These are phyloP conservation scores for Chrysopilus asiliformis DNA, from an alignment of 2,888 invertebrate species.

Conservation along the genomic window DNA sequence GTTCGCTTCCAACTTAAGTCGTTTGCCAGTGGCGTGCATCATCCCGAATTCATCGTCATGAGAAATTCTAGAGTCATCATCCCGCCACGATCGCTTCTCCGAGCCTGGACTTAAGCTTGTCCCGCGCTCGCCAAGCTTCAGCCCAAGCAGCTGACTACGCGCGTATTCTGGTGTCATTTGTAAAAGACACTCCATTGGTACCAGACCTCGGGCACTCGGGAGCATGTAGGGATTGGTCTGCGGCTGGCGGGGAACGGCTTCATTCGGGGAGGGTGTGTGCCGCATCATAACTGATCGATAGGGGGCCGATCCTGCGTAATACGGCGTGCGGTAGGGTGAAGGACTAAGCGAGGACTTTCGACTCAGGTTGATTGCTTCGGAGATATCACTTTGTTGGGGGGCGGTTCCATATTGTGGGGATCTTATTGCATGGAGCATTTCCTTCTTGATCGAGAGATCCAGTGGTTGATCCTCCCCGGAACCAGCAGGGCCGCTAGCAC, in stretches of 20 bases:
- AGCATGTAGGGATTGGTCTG: conserved; percentile 34
- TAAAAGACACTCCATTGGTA: conserved; percentile 54
- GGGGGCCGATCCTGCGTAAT: conserved; percentile 19
- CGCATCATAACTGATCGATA: conserved; percentile 10
- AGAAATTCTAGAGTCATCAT: conserved; percentile 39
- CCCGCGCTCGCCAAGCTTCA: conserved; percentile 41
- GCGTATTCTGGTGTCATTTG: conserved; percentile 46
- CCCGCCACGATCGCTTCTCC: conserved; percentile 50
- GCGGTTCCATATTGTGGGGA: conserved; percentile 46
- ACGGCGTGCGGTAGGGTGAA: conserved; percentile 41
- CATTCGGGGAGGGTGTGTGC: conserved; percentile 25
- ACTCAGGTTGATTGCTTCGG: conserved; percentile 67
- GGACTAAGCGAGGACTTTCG: conserved; percentile 50
- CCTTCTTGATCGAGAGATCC: conserved; percentile 78
- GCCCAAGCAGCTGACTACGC: conserved; percentile 45
- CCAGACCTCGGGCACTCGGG: conserved; percentile 37
- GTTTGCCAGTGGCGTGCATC: conserved; percentile 20
- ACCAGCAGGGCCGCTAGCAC: conserved; percentile 27
- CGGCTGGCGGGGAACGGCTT: conserved; percentile 13
- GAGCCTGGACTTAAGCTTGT: conserved; percentile 51
- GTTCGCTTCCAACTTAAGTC: conserved; percentile 24
- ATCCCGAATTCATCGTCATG: conserved; percentile 40
- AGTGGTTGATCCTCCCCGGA: conserved; percentile 60
- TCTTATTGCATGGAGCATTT: conserved; percentile 41
- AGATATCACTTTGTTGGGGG: conserved; percentile 43